Base-by-base conservation (phyloP, 2,797 vertebrate genomes). In the Arnoldichthys spilopterus region DNA sequence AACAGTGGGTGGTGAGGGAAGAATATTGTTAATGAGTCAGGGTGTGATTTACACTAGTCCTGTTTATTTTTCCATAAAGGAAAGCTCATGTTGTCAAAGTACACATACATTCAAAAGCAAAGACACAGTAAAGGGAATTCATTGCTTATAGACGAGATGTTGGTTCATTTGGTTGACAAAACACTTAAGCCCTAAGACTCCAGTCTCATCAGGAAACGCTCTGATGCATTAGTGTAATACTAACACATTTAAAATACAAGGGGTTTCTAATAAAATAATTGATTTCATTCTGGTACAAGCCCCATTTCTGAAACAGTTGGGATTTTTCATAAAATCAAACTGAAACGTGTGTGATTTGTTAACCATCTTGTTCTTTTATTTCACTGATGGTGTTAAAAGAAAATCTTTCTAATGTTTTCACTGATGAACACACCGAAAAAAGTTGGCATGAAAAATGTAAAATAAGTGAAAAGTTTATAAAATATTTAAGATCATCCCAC, bases 31-130 rank as follows among this genome's bases (percentile, higher is more conserved):
- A 7, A 49, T 15, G 28, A 59, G 34, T 6, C n/a, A 51, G 30
- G 22, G 28, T 0, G 6, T 24, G 54, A 15, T n/a, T 15, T 49
- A 24, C 51, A 56, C 0, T 37, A 26, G 12, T 30, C 18, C 53
- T 9, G 20, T 24, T 30, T 67, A 28, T 12, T 45, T 74, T 82
- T 79, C 63, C 49, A 51, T 64, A 22, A 76, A 70, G 40, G 67
- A n/a, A 40, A 45, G 24, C 43, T 78, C 56, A 47, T 79, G 76
- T 73, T 78, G 72, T 78, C 34, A 68, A 34, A 67, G 53, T 62
- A 67, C 64, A 82, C 80, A 74, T n/a, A 22, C 3, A 76, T 49
- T 30, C 37, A 28, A 64, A 6, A 40, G 37, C 5, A 9, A 11
- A 8, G 37, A 40, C 7, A 40, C 1, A 1, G 11, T 9, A 26